Evolutionary conservation across 2,113 vertebrate genomes (phyloP), one percentile per base, ranked within the genome.

Genomic region (Otolemur garnettii): DNA sequence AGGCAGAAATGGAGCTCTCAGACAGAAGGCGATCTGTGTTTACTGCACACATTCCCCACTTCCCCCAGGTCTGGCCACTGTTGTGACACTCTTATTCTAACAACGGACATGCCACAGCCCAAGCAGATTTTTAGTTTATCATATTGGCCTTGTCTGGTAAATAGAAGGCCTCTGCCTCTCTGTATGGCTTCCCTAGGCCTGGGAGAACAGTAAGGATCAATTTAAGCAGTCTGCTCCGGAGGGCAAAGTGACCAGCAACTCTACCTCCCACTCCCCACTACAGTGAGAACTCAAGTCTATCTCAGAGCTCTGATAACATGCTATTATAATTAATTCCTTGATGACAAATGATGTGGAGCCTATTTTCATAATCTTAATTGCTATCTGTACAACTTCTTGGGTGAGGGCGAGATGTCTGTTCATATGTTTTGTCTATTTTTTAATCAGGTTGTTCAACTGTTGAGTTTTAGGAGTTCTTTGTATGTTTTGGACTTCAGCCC

Each of bases 11-110:
- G 4, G 26, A 93, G 59, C 93, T 78, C 74, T n/a, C 24, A 75
- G 66, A 62, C 59, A 74, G 78, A 22, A 1, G 5, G 15, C 22
- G 0, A 55, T 71, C 80, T 62, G 33, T 42, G 57, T 91, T 71
- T 1, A 15, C 45, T 87, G 62, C 42, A 42, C 22, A 26, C 10
- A 3, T 1, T 0, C 4, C 5, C 15, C 11, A n/a, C 74, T 17
- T 42, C 69, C n/a, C 15, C 26, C 24, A 17, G 72, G 59, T 66
- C 84, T 84, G 88, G 87, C 50, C 38, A 18, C 87, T 60, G 87
- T 69, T 66, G 77, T 87, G 93, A 85, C 42, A 4, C 87, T 90
- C 71, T 45, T 75, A 19, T 96, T 92, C 93, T 96, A 92, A 94
- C 96, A 93, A n/a, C n/a, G n/a, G 90, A 78, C 69, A 22, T 1